A percentile compares a stretch with the other conserved stretches of the same genome.
These are phyloP conservation scores for Scaptomyza polygonia DNA, from an alignment of 2,888 invertebrate species.

Conservation along the genomic window DNA sequence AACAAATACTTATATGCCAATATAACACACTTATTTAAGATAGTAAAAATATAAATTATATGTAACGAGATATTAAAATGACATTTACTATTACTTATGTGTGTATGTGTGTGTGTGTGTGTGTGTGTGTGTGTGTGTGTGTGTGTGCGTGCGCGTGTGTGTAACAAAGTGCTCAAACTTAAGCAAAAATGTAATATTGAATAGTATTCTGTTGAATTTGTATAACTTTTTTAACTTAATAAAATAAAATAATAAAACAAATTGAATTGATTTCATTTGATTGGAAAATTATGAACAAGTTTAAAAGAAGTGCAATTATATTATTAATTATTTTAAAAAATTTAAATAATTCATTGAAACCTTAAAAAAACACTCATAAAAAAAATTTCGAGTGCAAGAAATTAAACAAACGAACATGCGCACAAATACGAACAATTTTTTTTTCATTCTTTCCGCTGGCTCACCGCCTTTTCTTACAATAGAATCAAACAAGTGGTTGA, in stretches of 20 bases:
- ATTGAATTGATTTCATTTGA: background rate
- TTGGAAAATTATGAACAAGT: no score
- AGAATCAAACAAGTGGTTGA: no score
- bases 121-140: slow-evolving; percentile 69
- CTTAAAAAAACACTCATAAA: no score
- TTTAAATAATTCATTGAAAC: no score
- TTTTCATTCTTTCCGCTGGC: no score
- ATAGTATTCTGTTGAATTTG: slow-evolving; percentile 74
- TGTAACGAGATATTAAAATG: slow-evolving; percentile 62
- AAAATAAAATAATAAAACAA: slow-evolving; percentile 53
- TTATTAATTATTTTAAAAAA: no score
- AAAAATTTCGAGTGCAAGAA: no score
- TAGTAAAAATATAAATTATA: slow-evolving; percentile 59
- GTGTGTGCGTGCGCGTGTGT: slow-evolving; percentile 68
- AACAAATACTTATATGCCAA: slow-evolving; percentile 37
- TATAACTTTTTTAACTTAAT: slow-evolving; percentile 69
- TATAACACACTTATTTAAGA: slow-evolving; percentile 54
- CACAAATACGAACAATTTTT: no score
- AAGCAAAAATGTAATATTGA: slow-evolving; percentile 62
- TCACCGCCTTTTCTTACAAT: no score
- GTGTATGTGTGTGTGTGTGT: slow-evolving; percentile 67
- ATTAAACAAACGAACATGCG: no score
- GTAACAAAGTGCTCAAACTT: slow-evolving; percentile 80
- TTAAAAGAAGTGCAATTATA: no score
- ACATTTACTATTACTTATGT: slow-evolving; percentile 53